Evolutionary conservation across 2,888 invertebrate genomes (phyloP).

Genomic region (Acronicta alni): DNA sequence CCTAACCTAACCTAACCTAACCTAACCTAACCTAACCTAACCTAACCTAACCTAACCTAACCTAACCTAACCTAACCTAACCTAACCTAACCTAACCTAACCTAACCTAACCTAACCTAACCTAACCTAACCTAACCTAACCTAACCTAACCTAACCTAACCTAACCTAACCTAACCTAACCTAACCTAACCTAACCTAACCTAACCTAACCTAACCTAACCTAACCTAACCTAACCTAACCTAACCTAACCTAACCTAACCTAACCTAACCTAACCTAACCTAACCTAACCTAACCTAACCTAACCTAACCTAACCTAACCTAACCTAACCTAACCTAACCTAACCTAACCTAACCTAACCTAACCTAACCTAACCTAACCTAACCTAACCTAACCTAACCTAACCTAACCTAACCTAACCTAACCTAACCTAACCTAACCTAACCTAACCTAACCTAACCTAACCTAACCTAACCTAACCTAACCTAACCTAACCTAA

Average conservation of each 20-base stretch:
- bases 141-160: conserved; percentile 13
- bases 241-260: conserved; percentile 14
- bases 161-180: conserved; percentile 14
- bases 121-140: conserved; percentile 12
- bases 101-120: conserved; percentile 14
- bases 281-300: conserved; percentile 14
- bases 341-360: conserved; percentile 14
- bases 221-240: conserved; percentile 14
- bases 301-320: conserved; percentile 14
- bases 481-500: conserved; percentile 14
- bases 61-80: conserved; percentile 14
- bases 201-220: conserved; percentile 14
- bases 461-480: conserved; percentile 14
- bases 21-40: conserved; percentile 14
- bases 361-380: conserved; percentile 14
- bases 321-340: conserved; percentile 14
- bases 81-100: conserved; percentile 14
- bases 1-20: conserved; percentile 14
- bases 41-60: conserved; percentile 14
- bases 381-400: conserved; percentile 14
- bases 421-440: conserved; percentile 14
- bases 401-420: conserved; percentile 14
- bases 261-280: conserved; percentile 14
- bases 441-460: conserved; percentile 14
- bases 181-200: conserved; percentile 14